Percentiles rank a stretch among this genome's conserved stretches.
Conservation (phyloP, 1,140 invertebrate species). For the Eupristina koningsbergeri region DNA sequence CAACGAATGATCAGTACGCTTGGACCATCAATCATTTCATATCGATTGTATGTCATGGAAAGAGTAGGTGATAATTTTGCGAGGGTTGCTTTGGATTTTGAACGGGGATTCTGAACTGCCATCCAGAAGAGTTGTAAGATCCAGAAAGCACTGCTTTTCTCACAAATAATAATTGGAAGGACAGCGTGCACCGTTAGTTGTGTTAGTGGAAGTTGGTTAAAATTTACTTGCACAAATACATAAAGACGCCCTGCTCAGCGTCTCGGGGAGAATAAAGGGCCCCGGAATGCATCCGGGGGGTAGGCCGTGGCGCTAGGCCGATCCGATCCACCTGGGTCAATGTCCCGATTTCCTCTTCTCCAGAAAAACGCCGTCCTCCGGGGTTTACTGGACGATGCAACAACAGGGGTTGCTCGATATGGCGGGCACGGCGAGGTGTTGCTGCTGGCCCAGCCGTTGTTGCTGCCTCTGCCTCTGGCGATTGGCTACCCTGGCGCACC, state of each 20-base stretch:
- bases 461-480: conserved; percentile 64
- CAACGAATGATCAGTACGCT: no score
- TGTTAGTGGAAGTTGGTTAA: neutral
- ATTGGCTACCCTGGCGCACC: conserved; percentile 71
- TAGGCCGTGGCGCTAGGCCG: conserved; percentile 6
- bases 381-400: conserved; percentile 69
- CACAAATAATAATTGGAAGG: neutral
- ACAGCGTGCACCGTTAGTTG: neutral
- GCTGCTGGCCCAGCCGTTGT: conserved; percentile 56
- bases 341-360: neutral
- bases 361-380: neutral
- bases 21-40: no score
- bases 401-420: conserved; percentile 69
- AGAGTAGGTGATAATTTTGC: no score
- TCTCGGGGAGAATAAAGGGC: neutral
- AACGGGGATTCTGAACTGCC: no score
- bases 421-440: conserved; percentile 45
- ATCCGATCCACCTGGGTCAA: neutral
- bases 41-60: no score
- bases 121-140: no score
- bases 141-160: neutral
- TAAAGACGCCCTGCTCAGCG: no score
- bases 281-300: neutral
- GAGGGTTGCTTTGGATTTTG: neutral
- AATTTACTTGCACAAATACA: neutral